Evolutionary conservation across 2,113 vertebrate genomes (phyloP).

Genomic region (Sphyrna mokarran): DNA sequence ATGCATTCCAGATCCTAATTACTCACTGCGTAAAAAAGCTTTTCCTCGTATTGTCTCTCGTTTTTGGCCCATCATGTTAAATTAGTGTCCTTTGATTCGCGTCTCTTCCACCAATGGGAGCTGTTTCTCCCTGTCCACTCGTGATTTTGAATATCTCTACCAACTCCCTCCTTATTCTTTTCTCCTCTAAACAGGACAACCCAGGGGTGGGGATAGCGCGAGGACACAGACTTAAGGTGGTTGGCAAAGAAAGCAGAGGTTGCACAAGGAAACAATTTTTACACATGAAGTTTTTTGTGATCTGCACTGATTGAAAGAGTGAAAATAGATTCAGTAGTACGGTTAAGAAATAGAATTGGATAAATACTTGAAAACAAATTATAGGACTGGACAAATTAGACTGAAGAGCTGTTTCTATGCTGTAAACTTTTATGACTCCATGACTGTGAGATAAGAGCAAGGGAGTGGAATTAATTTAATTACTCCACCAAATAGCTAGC

Average conservation of each 20-base stretch:
- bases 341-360: not conserved
- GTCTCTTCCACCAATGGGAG: not conserved
- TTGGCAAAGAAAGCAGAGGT: not conserved
- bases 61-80: not conserved
- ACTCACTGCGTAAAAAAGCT: not conserved
- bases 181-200: not conserved
- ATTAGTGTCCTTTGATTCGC: not conserved
- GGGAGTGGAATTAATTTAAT: not conserved
- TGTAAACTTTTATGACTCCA: too few species aligned
- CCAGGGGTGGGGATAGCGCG: not conserved
- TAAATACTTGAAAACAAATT: not conserved
- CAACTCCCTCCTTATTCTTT: not conserved
- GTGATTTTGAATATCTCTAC: too few species aligned
- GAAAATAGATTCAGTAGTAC: not conserved
- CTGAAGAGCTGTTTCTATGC: too few species aligned
- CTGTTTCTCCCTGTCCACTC: not conserved
- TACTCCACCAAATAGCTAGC: not conserved
- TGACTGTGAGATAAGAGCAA: not conserved
- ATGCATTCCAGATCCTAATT: not conserved
- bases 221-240: not conserved
- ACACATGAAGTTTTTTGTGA: too few species aligned
- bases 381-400: not conserved
- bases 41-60: not conserved
- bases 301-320: not conserved
- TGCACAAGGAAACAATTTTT: not conserved